These are phyloP conservation scores for Trichogramma evanescens DNA, from an alignment of 2,888 invertebrate genomes.

Conservation along the genomic window DNA sequence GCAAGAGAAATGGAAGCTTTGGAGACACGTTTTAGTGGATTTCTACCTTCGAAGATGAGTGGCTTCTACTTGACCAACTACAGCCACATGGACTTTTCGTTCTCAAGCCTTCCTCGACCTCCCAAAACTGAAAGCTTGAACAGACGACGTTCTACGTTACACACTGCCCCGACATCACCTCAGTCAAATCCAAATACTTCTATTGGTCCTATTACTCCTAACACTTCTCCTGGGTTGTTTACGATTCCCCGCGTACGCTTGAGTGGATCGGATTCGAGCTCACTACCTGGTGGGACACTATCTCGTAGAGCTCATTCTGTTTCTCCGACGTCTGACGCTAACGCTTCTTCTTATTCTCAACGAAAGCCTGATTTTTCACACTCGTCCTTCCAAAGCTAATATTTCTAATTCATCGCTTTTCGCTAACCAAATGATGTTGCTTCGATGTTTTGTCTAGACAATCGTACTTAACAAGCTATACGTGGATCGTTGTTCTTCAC, in stretches of 20 bases:
- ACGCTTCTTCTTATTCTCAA: too few relatives aligned
- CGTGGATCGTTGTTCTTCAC: too few relatives aligned
- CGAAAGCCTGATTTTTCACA: conserved; percentile 30
- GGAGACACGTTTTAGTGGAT: conserved; percentile 46
- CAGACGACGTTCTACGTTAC: background rate
- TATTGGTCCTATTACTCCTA: conserved; percentile 34
- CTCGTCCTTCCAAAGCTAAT: conserved; percentile 12
- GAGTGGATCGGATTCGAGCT: conserved; percentile 36
- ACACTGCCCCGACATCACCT: conserved; percentile 19
- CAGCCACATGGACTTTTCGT: conserved; percentile 31
- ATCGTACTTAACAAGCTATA: too few relatives aligned
- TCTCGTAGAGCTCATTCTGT: conserved; percentile 21
- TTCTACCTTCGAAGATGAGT: conserved; percentile 40
- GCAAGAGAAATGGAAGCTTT: conserved; percentile 46
- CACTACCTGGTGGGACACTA: conserved; percentile 31
- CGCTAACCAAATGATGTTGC: too few relatives aligned
- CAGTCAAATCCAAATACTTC: background rate
- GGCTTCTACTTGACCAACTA: conserved; percentile 37
- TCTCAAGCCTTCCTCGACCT: conserved; percentile 26
- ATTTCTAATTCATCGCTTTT: background rate
- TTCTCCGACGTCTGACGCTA: too few relatives aligned
- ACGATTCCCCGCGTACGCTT: conserved; percentile 41
- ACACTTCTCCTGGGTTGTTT: conserved; percentile 35
- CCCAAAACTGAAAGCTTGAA: background rate
- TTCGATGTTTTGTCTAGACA: too few relatives aligned